Evolutionary conservation across 1,140 invertebrate genomes (phyloP), one percentile per base, ranked within the genome.

Genomic region (Anastatus disparis): DNA sequence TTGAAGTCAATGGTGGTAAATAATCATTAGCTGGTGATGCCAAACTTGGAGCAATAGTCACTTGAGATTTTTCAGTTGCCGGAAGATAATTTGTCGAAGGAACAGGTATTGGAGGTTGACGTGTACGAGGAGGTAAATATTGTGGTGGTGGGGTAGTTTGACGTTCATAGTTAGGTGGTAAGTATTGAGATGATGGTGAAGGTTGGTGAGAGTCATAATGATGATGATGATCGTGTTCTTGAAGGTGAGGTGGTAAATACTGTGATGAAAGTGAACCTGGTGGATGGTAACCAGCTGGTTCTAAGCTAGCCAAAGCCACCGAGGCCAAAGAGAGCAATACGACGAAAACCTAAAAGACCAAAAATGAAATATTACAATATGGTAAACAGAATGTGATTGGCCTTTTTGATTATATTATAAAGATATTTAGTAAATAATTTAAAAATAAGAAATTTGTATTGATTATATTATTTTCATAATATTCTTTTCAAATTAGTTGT

Each of bases 221-320:
- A 7, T 69, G 31, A 0, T 59, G 42, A 10, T 69, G 38, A 8
- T 44, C 44, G 0, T 59, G 46, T 2, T 56, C 20, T 12, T 48
- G 40, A 29, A 59, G 20, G 29, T 62, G 50, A 12, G 71, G 74
- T 35, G 66, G 62, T 4, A 73, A 48, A 53, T 75, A 73, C 40
- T 66, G 63, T 12, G 70, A 29, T 3, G 46, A 24, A 1, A 26
- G 42, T 0, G 67, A 69, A 27, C 58, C 56, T 29, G 77, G 77
- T 22, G 75, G 66, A 26, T 62, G 73, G 67, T 80, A 82, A 13
- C 76, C 76, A 2, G 68, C 53, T 15, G 80, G 80, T 50, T 82
- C 79, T 38, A 82, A 65, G 52, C 80, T 82, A 3, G 55, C 79
- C 26, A 71, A 35, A 9, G 73, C 70, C 52, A 71, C 48, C 4